Conservation (phyloP, 2,888 invertebrate genomes). For the Patella depressa region DNA sequence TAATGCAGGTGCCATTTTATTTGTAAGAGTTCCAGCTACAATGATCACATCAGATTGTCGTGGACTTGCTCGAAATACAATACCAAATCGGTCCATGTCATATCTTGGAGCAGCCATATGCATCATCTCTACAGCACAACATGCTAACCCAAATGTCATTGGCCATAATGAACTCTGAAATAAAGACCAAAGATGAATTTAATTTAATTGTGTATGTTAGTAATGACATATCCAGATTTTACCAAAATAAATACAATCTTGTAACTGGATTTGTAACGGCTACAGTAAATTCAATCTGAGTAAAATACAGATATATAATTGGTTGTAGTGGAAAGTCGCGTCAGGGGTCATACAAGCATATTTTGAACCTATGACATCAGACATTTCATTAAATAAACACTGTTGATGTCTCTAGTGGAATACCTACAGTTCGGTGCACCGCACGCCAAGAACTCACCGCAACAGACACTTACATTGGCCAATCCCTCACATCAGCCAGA, state of each 20-base stretch:
- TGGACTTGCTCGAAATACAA: slow-evolving; percentile 97
- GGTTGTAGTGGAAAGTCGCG: too few relatives aligned
- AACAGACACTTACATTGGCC: too few relatives aligned
- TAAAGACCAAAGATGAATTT: background rate
- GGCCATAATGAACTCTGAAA: slow-evolving; percentile 94
- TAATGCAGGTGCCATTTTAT: slow-evolving; percentile 99
- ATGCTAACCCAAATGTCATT: slow-evolving; percentile 97
- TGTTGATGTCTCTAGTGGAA: too few relatives aligned
- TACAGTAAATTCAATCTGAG: too few relatives aligned
- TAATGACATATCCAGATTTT: background rate
- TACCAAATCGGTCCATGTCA: slow-evolving; percentile 98
- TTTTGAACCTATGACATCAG: too few relatives aligned
- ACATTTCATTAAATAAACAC: too few relatives aligned
- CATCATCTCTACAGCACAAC: slow-evolving; percentile 99
- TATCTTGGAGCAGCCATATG: slow-evolving; percentile 99
- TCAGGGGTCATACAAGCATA: too few relatives aligned
- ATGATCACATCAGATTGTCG: slow-evolving; percentile 98
- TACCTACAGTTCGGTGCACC: too few relatives aligned
- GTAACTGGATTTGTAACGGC: background rate
- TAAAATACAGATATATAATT: too few relatives aligned
- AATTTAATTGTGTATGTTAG: background rate
- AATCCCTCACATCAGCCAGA: too few relatives aligned
- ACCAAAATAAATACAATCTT: background rate
- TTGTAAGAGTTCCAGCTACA: slow-evolving; percentile 97
- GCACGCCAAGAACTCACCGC: too few relatives aligned